Conservation (phyloP, 2,888 invertebrate species). For the Heliconius charithonia region DNA sequence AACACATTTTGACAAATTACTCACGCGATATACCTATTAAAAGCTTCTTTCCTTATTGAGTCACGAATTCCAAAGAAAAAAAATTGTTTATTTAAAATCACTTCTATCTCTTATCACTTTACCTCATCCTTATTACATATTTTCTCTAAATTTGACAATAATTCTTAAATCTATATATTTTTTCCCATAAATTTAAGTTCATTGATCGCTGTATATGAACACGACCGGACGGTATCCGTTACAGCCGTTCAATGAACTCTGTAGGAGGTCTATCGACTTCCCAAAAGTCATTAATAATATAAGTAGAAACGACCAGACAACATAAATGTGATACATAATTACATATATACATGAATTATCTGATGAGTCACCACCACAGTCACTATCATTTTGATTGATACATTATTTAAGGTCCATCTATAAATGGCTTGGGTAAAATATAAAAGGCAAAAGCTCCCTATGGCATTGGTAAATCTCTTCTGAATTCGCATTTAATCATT, state of each 20-base stretch:
- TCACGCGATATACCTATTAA: background rate
- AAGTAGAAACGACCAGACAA: constrained; percentile 10
- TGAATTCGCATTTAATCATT: background rate
- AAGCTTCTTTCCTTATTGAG: background rate
- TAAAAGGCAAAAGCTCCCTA: constrained; percentile 1
- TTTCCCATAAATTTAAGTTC: constrained; percentile 29
- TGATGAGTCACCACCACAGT: background rate
- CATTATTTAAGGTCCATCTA: background rate
- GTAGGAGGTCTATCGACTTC: background rate
- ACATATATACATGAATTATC: background rate
- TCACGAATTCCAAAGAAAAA: background rate
- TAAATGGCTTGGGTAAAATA: background rate
- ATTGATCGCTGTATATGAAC: constrained; percentile 29
- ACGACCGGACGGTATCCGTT: constrained; percentile 27
- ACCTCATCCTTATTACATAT: background rate
- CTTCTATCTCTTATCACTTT: background rate
- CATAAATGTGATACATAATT: background rate
- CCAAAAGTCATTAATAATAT: constrained; percentile 19
- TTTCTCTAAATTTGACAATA: background rate
- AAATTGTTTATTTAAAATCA: background rate
- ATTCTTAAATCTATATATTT: background rate
- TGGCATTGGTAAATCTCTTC: background rate
- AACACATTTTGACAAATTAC: constrained; percentile 12
- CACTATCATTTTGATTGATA: background rate
- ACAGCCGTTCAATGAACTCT: constrained; percentile 44